Base-by-base conservation (phyloP, 2,888 invertebrate genomes). In the Palloptera scutellata region DNA sequence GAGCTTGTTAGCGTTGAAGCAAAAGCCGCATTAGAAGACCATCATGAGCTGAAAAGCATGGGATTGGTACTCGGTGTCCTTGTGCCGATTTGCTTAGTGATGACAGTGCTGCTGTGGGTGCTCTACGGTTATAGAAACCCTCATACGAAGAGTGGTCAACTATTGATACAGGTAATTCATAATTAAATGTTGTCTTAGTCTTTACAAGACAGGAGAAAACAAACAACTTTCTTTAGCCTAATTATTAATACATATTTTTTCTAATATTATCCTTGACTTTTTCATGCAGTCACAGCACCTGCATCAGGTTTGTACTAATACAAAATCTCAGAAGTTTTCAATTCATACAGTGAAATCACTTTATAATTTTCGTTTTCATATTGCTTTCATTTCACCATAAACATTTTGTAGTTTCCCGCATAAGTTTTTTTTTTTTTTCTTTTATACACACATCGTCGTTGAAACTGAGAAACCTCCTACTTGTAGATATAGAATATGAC, bases 41-140 rank as follows among this genome's bases (percentile, higher is more conserved):
- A 67, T n/a, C 71, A 73, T 10, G 76, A 81, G 30, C 74, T 76
- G 45, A 80, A 80, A 70, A 81, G 76, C 65, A 80, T 83, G 72
- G 82, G 83, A 45, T 74, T 83, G 15, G 87, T 86, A 20, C 87
- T 94, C 59, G 90, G 91, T 6, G 89, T 93, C 19, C 86, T 94
- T 75, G 86, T 94, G 58, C 86, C 92, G 40, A 83, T 95, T 64
- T 88, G 90, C 0, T 83, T 95, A 57, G 83, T 94, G 11, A 86
- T 89, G 64, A 89, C 89, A 42, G 78, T 91, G n/a, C 89, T 88
- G 40, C 88, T 91, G 10, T 98, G 98, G 98, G 85, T 92, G 17
- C 86, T 92, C 17, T 98, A 98, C 84, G 98, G 98, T 5, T 99
- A 98, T 87, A 91, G 94, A 81, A 95, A 97, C 87, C 98, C 98